A percentile compares a stretch with the other conserved stretches of the same genome.
Evolutionary conservation across 2,113 vertebrate species (phyloP).

Genomic region (Hyperopisus bebe): DNA sequence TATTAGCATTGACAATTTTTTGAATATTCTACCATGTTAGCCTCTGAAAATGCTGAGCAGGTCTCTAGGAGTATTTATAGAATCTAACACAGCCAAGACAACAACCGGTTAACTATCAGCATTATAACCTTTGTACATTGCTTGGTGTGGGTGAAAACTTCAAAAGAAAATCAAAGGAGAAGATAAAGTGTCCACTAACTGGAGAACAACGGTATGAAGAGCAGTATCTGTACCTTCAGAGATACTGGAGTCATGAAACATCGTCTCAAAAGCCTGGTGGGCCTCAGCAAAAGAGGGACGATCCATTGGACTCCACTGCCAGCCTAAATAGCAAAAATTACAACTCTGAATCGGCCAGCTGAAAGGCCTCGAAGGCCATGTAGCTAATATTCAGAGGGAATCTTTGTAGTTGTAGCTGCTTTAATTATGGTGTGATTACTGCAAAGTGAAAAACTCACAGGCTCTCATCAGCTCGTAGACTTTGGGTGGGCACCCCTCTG

Average conservation of each 20-base stretch:
- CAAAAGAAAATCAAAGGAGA: not conserved
- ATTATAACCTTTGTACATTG: not conserved
- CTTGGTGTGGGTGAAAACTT: not conserved
- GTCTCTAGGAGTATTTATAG: not conserved
- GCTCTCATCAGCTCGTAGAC: slow-evolving; percentile 98
- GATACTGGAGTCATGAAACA: slow-evolving; percentile 98
- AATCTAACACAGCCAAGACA: not conserved
- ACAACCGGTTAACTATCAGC: not conserved
- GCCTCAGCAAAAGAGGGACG: slow-evolving; percentile 91
- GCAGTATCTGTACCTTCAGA: slow-evolving; percentile 75
- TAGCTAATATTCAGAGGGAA: not conserved
- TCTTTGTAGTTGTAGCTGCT: not conserved
- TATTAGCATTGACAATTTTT: not conserved
- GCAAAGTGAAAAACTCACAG: slow-evolving; percentile 70
- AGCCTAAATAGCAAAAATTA: slow-evolving; percentile 61
- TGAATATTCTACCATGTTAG: not conserved
- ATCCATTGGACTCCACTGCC: slow-evolving; percentile 94
- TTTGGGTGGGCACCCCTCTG: slow-evolving; percentile 94
- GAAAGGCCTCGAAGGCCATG: not conserved
- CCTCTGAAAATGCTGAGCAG: not conserved
- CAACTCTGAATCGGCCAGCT: not conserved
- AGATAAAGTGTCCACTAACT: not conserved
- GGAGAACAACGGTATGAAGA: not conserved
- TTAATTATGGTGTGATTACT: not conserved
- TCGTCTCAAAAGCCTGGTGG: slow-evolving; percentile 97